Conservation (phyloP, 1,140 invertebrate genomes). For the Brachionus koreanus region DNA sequence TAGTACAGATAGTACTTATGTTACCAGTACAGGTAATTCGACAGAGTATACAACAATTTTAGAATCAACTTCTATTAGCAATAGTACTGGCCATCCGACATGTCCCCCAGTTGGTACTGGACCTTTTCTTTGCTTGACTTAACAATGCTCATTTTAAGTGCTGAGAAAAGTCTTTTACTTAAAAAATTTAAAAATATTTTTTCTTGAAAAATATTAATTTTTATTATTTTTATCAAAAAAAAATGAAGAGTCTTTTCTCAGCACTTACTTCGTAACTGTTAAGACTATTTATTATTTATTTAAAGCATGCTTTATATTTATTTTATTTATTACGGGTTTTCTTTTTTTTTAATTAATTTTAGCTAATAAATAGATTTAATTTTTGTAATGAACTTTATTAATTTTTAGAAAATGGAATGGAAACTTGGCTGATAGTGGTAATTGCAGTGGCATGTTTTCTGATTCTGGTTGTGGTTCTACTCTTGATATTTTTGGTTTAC, state of each 20-base stretch:
- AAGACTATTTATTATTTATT: not conserved
- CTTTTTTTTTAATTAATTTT: not conserved
- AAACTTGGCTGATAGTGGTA: not conserved
- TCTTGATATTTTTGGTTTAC: not conserved
- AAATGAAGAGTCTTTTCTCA: not conserved
- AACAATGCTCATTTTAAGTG: not conserved
- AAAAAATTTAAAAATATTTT: no score
- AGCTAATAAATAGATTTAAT: not conserved
- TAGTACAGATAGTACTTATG: not conserved
- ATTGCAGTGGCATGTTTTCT: not conserved
- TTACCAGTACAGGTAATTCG: conserved; percentile 25
- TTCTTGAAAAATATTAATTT: no score
- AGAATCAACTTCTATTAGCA: conserved; percentile 3
- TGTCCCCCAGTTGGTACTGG: not conserved
- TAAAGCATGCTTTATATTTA: conserved; percentile 12
- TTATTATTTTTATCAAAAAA: no score
- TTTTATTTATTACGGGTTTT: not conserved
- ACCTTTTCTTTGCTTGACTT: not conserved
- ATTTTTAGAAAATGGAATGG: not conserved
- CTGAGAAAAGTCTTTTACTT: no score
- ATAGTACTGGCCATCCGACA: conserved; percentile 6
- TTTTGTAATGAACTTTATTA: not conserved
- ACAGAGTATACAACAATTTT: not conserved
- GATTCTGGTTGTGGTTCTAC: not conserved
- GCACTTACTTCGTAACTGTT: not conserved